phyloP scores from a whole-genome alignment of 2,888 invertebrate species.

The Cryptophagus acutangulus region DNA sequence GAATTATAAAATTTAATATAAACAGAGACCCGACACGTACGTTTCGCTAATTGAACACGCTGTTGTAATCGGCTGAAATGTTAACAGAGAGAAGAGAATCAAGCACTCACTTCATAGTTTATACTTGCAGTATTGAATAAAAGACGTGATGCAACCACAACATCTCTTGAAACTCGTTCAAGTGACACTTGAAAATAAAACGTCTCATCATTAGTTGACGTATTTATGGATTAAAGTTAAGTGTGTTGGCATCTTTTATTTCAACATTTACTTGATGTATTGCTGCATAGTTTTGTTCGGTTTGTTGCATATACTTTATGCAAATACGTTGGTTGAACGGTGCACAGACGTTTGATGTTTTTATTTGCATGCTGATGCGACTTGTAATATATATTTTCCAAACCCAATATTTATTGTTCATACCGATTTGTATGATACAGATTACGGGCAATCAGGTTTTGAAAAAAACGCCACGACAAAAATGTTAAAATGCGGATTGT shows the following conservation, averaged over 20 bases:
- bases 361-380: conserved; percentile 14
- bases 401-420: background rate
- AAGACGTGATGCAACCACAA: conserved; percentile 26
- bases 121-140: conserved; percentile 14
- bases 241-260: conserved; percentile 25
- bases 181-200: conserved; percentile 36
- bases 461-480: too few relatives aligned
- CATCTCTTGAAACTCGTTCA: conserved; percentile 32
- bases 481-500: too few relatives aligned
- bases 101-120: conserved; percentile 14
- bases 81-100: conserved; percentile 19
- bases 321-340: too few relatives aligned
- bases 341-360: conserved; percentile 23
- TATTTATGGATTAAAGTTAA: conserved; percentile 31
- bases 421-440: too few relatives aligned
- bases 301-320: too few relatives aligned
- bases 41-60: conserved; percentile 33
- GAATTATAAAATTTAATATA: conserved; percentile 28
- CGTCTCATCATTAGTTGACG: conserved; percentile 35
- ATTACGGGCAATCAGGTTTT: too few relatives aligned
- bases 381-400: conserved; percentile 9
- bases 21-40: conserved; percentile 28
- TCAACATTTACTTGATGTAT: conserved; percentile 19
- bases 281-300: conserved; percentile 15
- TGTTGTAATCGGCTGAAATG: conserved; percentile 29